A percentile compares a stretch with the other conserved stretches of the same genome.
These are phyloP conservation scores for Vanessa atalanta DNA, from an alignment of 1,140 invertebrate genomes.

Conservation along the genomic window DNA sequence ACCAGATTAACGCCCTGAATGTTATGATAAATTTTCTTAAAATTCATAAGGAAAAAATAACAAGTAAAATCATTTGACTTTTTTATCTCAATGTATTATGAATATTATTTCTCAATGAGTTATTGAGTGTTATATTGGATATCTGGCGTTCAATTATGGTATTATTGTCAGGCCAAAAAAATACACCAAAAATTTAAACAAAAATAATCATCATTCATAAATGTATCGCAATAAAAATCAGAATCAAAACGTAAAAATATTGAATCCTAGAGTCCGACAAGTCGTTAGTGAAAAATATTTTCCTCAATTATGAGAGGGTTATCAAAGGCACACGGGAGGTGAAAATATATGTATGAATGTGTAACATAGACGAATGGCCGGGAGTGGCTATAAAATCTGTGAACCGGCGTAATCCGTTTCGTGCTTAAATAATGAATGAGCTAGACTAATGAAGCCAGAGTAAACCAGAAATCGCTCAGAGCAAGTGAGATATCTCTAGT, in stretches of 20 bases:
- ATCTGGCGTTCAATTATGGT: no score
- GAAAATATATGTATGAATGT: background rate
- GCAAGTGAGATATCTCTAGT: background rate
- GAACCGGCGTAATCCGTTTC: constrained; percentile 14
- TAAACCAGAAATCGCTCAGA: constrained; percentile 10
- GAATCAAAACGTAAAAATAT: background rate
- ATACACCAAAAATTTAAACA: background rate
- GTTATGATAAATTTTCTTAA: no score
- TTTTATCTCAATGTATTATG: no score
- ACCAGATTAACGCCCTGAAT: no score
- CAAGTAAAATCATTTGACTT: no score
- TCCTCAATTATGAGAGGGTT: constrained; percentile 5
- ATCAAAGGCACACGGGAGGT: background rate
- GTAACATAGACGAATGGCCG: background rate
- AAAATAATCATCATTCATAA: background rate
- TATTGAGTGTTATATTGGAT: no score
- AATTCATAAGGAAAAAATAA: no score
- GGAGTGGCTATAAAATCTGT: constrained; percentile 24
- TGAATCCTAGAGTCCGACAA: background rate
- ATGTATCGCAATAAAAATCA: background rate
- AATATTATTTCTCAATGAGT: no score
- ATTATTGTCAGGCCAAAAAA: background rate
- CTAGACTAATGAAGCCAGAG: constrained; percentile 23
- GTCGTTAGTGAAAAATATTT: constrained; percentile 7
- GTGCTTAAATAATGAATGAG: constrained; percentile 32